Percentiles rank a stretch among this genome's conserved stretches.
These are phyloP conservation scores for Mylabris phalerata DNA, from an alignment of 1,140 invertebrate genomes.

Conservation along the genomic window DNA sequence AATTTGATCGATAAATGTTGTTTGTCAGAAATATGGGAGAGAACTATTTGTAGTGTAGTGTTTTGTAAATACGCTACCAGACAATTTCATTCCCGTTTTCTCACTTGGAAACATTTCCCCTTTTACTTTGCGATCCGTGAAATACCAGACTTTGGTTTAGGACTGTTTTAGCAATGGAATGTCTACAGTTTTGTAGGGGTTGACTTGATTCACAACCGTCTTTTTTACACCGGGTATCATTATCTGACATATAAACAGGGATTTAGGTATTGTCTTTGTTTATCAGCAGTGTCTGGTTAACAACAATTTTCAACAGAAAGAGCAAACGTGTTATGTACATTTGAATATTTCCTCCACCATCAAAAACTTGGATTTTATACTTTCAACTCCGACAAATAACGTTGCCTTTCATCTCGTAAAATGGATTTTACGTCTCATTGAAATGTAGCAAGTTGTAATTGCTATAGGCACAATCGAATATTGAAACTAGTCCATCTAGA, in stretches of 20 bases:
- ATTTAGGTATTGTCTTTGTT: constrained; percentile 12
- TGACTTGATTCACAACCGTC: constrained; percentile 25
- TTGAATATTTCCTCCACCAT: too few relatives aligned
- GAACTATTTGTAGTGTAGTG: too few relatives aligned
- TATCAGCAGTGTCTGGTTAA: not conserved
- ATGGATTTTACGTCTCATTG: constrained; percentile 20
- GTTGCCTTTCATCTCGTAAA: constrained; percentile 16
- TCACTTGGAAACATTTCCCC: constrained; percentile 30
- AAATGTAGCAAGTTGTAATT: constrained; percentile 17
- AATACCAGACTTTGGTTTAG: constrained; percentile 31
- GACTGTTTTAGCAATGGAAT: constrained; percentile 22
- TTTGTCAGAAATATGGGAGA: too few relatives aligned
- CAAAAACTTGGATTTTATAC: not conserved
- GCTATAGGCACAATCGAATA: constrained; percentile 8
- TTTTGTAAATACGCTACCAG: constrained; percentile 10
- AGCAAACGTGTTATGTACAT: too few relatives aligned
- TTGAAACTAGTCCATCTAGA: constrained; percentile 1
- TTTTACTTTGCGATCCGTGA: constrained; percentile 31
- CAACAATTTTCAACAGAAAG: too few relatives aligned
- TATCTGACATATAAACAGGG: constrained; percentile 32
- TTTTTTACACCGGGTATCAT: constrained; percentile 19
- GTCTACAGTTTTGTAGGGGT: constrained; percentile 13
- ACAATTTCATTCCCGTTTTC: constrained; percentile 22
- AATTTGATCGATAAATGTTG: too few relatives aligned
- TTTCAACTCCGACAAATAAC: constrained; percentile 15